phyloP scores from a whole-genome alignment of 2,888 invertebrate species.

The Gymnosoma rotundatum region DNA sequence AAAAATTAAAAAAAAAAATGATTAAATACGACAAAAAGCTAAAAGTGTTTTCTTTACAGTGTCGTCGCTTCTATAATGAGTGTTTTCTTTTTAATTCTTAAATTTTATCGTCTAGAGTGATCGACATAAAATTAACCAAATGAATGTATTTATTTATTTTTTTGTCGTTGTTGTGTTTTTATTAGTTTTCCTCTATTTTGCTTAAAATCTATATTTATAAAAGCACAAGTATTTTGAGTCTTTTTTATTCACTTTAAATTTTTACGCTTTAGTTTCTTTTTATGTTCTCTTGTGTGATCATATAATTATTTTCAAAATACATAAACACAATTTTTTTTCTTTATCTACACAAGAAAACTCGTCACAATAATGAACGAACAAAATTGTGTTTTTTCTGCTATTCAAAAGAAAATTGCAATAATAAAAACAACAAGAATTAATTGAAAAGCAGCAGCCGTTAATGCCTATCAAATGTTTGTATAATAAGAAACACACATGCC shows the following conservation, averaged over 20 bases:
- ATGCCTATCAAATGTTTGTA: constrained; percentile 75
- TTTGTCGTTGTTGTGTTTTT: constrained; percentile 12
- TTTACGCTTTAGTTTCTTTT: constrained; percentile 37
- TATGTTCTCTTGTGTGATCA: constrained; percentile 62
- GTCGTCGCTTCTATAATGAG: constrained; percentile 9
- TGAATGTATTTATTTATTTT: not conserved
- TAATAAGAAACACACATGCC: constrained; percentile 3
- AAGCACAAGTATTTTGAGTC: constrained; percentile 60
- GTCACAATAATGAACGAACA: constrained; percentile 52
- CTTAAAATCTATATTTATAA: constrained; percentile 70
- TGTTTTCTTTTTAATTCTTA: constrained; percentile 2
- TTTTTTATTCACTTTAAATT: constrained; percentile 50
- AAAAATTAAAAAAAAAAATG: constrained; percentile 1
- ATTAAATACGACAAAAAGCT: constrained; percentile 52
- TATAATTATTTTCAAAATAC: constrained; percentile 59
- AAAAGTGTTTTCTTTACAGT: constrained; percentile 52
- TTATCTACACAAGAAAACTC: constrained; percentile 34
- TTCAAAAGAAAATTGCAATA: constrained; percentile 57
- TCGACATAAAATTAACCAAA: constrained; percentile 66
- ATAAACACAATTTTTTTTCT: constrained; percentile 23
- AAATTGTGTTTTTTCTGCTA: constrained; percentile 29
- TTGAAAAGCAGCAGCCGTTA: constrained; percentile 63
- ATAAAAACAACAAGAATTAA: constrained; percentile 34
- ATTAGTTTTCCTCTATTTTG: constrained; percentile 70
- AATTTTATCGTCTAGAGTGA: constrained; percentile 54